Base-by-base conservation (phyloP, 2,888 invertebrate genomes). In the Platynereis dumerilii region DNA sequence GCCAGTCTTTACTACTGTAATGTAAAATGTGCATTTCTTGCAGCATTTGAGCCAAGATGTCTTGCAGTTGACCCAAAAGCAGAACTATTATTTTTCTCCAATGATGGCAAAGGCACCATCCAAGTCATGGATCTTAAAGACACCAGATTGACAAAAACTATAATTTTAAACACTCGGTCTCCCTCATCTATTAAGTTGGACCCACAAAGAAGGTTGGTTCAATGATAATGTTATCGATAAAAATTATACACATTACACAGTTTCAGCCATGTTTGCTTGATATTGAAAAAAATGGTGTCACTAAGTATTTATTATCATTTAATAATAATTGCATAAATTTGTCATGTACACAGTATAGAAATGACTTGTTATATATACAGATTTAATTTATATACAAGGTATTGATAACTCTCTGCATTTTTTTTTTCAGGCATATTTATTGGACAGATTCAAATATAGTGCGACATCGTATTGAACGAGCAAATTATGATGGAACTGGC, bases 11-110 rank as follows among this genome's bases (percentile, higher is more conserved):
- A n/a, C n/a, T n/a, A n/a, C n/a, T n/a, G n/a, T n/a, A n/a, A n/a
- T n/a, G n/a, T n/a, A n/a, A n/a, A n/a, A n/a, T n/a, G n/a, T n/a
- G n/a, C n/a, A n/a, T 48, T 2, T 48, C 12, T 60, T 42, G 2
- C 66, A 69, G 69, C 45, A 20, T 69, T 67, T 15, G 22, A 34
- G 22, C 69, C 67, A 17, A 64, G 64, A 48, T 66, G 66, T 22
- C 20, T 69, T 15, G 69, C 67, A n/a, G 42, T 69, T n/a, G 69
- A 69, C 53, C 53, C 64, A 27, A 60, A 60, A 12, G 66, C 69
- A 12, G 55, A 54, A 24, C 52, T 69, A n/a, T 20, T 69, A 39
- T 69, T 69, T 52, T 69, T 58, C 39, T 53, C 69, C 10, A 66
- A 69, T 44, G 54, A 67, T 26, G 69, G 66, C 7, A 45, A 53